phyloP scores from a whole-genome alignment of 2,797 vertebrate species.

The Sphenopsis melanotis region DNA sequence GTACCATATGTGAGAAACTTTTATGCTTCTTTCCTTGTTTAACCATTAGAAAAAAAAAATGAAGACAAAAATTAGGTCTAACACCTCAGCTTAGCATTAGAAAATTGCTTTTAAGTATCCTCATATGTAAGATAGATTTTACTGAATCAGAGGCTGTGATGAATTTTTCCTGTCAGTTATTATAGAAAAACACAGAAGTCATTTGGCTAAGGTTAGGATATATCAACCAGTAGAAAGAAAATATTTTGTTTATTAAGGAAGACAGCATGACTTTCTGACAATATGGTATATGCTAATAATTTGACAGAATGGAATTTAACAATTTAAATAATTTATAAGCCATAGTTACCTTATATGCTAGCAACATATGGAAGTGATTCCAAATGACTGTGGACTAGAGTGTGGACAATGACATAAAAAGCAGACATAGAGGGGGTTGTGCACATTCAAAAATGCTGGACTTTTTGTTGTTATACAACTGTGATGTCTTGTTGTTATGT shows the following conservation, averaged over 20 bases:
- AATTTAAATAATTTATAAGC: not conserved
- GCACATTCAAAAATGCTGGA: not conserved
- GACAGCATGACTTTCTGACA: not conserved
- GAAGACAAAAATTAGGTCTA: not conserved
- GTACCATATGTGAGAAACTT: not conserved
- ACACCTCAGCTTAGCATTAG: not conserved
- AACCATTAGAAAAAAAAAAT: not conserved
- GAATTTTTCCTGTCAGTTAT: not conserved
- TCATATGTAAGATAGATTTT: not conserved
- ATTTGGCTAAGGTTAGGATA: not conserved
- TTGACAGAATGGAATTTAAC: not conserved
- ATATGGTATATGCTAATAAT: not conserved
- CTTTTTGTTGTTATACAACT: not conserved
- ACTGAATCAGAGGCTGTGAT: not conserved
- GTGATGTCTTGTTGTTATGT: not conserved
- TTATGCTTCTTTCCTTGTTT: not conserved
- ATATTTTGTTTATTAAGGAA: not conserved
- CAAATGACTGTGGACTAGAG: not conserved
- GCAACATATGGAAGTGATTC: not conserved
- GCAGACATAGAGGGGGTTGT: rapidly evolving
- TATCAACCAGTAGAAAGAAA: not conserved
- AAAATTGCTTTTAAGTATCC: not conserved
- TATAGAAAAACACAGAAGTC: not conserved
- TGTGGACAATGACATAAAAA: not conserved
- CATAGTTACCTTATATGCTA: not conserved